A percentile compares a stretch with the other conserved stretches of the same genome.
These are phyloP conservation scores for Nemapogon koenigi DNA, from an alignment of 2,888 invertebrate species.

Conservation along the genomic window DNA sequence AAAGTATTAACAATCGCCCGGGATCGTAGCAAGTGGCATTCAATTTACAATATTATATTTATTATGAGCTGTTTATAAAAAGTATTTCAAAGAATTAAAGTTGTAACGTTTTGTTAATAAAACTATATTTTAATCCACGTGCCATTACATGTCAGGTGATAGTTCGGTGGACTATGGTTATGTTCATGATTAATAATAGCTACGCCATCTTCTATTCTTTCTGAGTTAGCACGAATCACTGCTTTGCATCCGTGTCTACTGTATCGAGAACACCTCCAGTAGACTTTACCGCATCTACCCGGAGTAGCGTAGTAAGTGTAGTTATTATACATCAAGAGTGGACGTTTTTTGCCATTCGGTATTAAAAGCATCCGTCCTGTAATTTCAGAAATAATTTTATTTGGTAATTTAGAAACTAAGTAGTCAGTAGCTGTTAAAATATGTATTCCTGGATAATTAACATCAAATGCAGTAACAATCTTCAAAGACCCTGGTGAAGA, in stretches of 20 bases:
- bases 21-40: no score
- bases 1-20: no score
- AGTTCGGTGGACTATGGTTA: not conserved
- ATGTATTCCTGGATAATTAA: no score
- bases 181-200: not conserved
- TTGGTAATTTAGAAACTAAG: not conserved
- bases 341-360: not conserved
- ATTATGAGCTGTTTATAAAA: no score
- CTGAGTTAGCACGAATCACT: not conserved
- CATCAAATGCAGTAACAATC: no score
- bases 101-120: no score
- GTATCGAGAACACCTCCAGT: not conserved
- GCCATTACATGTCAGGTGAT: not conserved
- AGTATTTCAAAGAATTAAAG: no score
- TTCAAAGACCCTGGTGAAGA: no score
- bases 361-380: no score
- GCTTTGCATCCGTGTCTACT: not conserved
- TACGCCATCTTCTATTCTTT: not conserved
- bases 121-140: not conserved
- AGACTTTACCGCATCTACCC: not conserved
- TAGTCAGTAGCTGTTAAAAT: no score
- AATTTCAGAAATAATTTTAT: not conserved
- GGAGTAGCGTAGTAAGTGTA: not conserved
- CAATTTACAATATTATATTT: no score
- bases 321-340: not conserved